phyloP scores from a whole-genome alignment of 2,113 vertebrate genomes.

The Hippotragus niger region DNA sequence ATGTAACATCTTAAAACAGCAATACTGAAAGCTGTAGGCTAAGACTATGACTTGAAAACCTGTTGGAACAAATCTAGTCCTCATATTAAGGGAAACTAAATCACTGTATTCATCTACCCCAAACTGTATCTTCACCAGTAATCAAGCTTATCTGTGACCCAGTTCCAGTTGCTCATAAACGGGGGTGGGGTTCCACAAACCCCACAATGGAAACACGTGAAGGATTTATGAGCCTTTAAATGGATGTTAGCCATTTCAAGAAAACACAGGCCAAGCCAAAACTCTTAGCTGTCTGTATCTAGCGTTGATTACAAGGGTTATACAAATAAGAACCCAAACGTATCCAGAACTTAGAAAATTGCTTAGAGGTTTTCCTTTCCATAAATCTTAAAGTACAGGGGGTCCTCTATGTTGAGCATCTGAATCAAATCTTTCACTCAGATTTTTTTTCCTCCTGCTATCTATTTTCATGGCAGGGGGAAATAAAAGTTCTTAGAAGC shows the following conservation, averaged over 20 bases:
- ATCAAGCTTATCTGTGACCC: constrained; percentile 38
- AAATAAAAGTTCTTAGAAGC: neutral
- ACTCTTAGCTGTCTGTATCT: constrained; percentile 15
- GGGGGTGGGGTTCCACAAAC: neutral
- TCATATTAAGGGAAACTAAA: constrained; percentile 46
- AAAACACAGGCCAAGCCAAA: constrained; percentile 5
- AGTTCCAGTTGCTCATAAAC: constrained; percentile 6
- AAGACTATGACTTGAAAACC: constrained; percentile 20
- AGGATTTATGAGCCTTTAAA: constrained; percentile 32
- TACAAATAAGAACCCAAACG: constrained; percentile 40
- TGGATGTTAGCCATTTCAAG: constrained; percentile 25
- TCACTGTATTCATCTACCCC: neutral
- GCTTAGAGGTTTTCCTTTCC: neutral
- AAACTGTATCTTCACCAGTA: neutral
- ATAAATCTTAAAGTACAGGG: neutral
- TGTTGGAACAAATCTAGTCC: constrained; percentile 27
- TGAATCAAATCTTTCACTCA: constrained; percentile 34
- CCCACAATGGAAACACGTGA: neutral
- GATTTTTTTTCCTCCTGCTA: neutral
- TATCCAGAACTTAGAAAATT: constrained; percentile 16
- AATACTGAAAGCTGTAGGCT: neutral
- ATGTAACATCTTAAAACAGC: constrained; percentile 34
- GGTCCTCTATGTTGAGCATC: neutral
- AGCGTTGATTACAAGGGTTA: constrained; percentile 38
- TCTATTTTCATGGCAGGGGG: neutral